These are phyloP conservation scores for Clarias platycephalus DNA, from an alignment of 2,797 vertebrate species.

Conservation along the genomic window DNA sequence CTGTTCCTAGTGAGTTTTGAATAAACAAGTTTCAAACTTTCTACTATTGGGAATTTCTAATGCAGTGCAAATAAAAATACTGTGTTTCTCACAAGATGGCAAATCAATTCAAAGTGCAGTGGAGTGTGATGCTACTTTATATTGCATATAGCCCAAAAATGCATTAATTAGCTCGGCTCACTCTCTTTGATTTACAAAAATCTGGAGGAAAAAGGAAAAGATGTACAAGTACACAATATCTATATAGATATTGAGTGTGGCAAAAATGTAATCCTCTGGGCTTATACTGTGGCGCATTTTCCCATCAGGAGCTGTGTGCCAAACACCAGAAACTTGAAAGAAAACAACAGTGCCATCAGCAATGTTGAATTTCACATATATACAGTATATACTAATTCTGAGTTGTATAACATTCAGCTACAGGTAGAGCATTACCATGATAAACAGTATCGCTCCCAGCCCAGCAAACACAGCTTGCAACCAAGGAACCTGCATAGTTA, in stretches of 20 bases:
- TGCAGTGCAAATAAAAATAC: not conserved
- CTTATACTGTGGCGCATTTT: slow-evolving; percentile 84
- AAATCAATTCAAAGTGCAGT: not conserved
- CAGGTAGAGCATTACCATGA: slow-evolving; percentile 78
- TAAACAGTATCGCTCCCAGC: slow-evolving; percentile 87
- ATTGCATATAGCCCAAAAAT: not conserved
- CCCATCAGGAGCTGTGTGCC: slow-evolving; percentile 71
- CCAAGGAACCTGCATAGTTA: slow-evolving; percentile 82
- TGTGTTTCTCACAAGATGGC: not conserved
- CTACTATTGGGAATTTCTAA: not conserved
- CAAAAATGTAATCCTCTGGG: slow-evolving; percentile 92
- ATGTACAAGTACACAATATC: slow-evolving; percentile 94
- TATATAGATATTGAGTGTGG: slow-evolving; percentile 90
- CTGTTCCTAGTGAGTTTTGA: not conserved
- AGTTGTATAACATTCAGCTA: not conserved
- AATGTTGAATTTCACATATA: not conserved
- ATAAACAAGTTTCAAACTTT: not conserved
- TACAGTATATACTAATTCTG: not conserved
- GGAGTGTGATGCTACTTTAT: not conserved
- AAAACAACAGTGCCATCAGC: slow-evolving; percentile 7
- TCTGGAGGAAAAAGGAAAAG: slow-evolving; percentile 91
- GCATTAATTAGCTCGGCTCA: slow-evolving; percentile 48
- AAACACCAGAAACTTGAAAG: slow-evolving; percentile 77
- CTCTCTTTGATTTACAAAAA: slow-evolving; percentile 83
- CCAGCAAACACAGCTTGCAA: slow-evolving; percentile 81